Conservation (phyloP, 2,888 invertebrate species). For the Meta bourneti region DNA sequence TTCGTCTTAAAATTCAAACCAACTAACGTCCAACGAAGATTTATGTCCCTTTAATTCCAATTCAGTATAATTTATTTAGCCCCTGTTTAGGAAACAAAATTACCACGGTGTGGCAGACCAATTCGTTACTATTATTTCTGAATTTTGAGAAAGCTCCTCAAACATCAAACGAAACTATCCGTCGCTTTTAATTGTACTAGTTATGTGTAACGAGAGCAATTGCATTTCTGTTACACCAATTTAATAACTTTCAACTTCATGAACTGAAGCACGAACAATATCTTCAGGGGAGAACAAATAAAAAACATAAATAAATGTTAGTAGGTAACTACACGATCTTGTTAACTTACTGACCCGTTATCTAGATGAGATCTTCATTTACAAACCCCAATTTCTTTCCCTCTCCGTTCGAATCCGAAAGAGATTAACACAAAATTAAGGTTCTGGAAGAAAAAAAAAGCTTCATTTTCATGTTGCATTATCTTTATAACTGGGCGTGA, state of each 20-base stretch:
- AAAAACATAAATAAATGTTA: conserved; percentile 6
- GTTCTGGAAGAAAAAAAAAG: not conserved
- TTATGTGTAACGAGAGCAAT: not conserved
- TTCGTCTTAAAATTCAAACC: too few relatives aligned
- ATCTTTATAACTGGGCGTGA: conserved; percentile 68
- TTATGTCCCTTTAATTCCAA: too few relatives aligned
- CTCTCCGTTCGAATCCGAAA: not conserved
- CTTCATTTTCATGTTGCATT: conserved; percentile 33
- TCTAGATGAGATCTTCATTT: conserved; percentile 53
- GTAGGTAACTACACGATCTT: conserved; percentile 28
- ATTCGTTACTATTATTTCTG: too few relatives aligned
- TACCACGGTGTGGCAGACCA: too few relatives aligned
- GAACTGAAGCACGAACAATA: not conserved
- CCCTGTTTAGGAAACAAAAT: too few relatives aligned
- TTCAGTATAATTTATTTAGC: too few relatives aligned
- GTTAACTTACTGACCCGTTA: conserved; percentile 61
- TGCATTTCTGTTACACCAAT: not conserved
- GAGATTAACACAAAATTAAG: conserved; percentile 27
- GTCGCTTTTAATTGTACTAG: not conserved
- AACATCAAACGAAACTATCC: not conserved
- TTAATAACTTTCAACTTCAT: not conserved
- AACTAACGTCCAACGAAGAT: too few relatives aligned
- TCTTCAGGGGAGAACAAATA: not conserved
- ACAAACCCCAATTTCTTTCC: conserved; percentile 23
- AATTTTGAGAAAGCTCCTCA: not conserved